These are phyloP conservation scores for Oncorhynchus nerka DNA, from an alignment of 2,113 vertebrate species.

Conservation along the genomic window DNA sequence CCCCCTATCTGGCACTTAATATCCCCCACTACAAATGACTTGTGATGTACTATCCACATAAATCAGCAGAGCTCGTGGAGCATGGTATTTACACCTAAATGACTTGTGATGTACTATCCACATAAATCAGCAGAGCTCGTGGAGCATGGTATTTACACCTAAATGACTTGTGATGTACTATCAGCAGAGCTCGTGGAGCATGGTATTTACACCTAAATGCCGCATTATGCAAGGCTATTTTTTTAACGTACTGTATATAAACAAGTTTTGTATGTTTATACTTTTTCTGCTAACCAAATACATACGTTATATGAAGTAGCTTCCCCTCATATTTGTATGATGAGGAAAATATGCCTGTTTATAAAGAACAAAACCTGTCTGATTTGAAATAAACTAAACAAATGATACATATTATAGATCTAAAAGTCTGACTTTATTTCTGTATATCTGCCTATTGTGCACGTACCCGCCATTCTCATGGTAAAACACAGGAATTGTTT, in stretches of 20 bases:
- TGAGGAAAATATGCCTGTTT: constrained; percentile 54
- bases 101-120: constrained; percentile 17
- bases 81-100: constrained; percentile 31
- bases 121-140: constrained; percentile 14
- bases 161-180: constrained; percentile 12
- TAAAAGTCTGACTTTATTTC: constrained; percentile 49
- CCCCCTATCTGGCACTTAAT: constrained; percentile 37
- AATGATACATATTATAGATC: constrained; percentile 22
- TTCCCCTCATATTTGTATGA: constrained; percentile 53
- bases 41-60: constrained; percentile 17
- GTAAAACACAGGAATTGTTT: background rate
- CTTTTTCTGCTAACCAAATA: constrained; percentile 63
- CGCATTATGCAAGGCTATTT: constrained; percentile 42
- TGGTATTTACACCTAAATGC: constrained; percentile 33
- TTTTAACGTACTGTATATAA: constrained; percentile 61
- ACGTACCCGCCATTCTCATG: background rate
- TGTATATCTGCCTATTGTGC: background rate
- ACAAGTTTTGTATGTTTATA: constrained; percentile 34
- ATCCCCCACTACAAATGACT: constrained; percentile 2
- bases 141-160: constrained; percentile 22
- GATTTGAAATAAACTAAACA: constrained; percentile 35
- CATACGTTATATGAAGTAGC: constrained; percentile 69
- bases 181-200: constrained; percentile 9
- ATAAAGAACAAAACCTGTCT: constrained; percentile 50
- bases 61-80: constrained; percentile 10